phyloP scores from a whole-genome alignment of 2,797 vertebrate genomes.

The Otus scops region DNA sequence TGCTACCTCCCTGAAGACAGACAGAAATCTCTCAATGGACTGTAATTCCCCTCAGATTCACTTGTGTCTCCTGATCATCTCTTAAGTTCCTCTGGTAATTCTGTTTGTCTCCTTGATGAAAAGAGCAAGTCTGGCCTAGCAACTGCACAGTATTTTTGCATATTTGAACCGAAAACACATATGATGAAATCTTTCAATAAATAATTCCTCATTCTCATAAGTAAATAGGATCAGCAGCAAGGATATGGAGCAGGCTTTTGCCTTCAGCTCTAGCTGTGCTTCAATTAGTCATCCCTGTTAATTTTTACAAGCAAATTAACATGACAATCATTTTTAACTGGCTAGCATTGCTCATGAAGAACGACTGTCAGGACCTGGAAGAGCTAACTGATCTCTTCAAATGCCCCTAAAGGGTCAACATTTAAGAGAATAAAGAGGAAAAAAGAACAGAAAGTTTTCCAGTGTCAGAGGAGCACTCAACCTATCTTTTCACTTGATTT shows the following conservation, averaged over 20 bases:
- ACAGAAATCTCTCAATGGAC: background rate
- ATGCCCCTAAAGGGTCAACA: background rate
- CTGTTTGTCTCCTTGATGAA: background rate
- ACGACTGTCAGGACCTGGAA: background rate
- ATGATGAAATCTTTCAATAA: background rate
- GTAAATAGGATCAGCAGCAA: background rate
- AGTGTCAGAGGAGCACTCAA: background rate
- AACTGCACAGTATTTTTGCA: background rate
- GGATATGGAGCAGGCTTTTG: background rate
- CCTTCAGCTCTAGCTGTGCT: background rate
- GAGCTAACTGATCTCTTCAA: background rate
- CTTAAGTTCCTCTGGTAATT: background rate
- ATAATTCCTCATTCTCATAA: background rate
- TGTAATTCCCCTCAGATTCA: background rate
- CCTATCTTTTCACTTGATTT: background rate
- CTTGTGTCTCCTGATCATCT: background rate
- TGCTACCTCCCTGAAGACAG: background rate
- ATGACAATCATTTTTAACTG: background rate
- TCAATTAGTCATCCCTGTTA: background rate
- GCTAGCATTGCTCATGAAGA: background rate
- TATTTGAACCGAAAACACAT: background rate
- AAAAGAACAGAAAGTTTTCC: background rate
- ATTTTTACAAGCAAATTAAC: background rate
- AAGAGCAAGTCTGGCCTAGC: fast-evolving
- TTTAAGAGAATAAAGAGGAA: background rate